A percentile compares a stretch with the other conserved stretches of the same genome.
Evolutionary conservation across 1,140 invertebrate species (phyloP).

Genomic region (Bombus superbus): DNA sequence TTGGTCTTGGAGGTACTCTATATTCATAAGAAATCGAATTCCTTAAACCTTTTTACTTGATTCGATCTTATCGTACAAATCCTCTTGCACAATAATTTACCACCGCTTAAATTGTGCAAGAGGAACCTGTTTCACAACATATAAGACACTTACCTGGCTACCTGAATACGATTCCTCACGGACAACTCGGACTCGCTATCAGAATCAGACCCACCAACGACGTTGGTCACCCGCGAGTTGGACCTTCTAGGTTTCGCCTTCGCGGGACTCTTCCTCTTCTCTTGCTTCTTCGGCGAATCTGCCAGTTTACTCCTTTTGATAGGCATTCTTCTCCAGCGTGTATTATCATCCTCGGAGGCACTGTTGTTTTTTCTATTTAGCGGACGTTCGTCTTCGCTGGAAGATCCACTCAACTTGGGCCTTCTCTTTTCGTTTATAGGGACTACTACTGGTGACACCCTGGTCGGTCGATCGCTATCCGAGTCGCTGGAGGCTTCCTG

Average conservation of each 20-base stretch:
- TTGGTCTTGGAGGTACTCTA: conserved; percentile 77
- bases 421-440: conserved; percentile 55
- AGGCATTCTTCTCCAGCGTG: conserved; percentile 69
- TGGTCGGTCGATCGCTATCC: conserved; percentile 64
- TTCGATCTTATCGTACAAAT: no score
- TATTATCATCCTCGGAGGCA: conserved; percentile 71
- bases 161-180: conserved; percentile 72
- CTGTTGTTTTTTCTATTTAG: conserved; percentile 46
- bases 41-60: neutral
- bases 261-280: conserved; percentile 77
- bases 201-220: conserved; percentile 67
- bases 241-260: conserved; percentile 76
- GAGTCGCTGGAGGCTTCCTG: conserved; percentile 69
- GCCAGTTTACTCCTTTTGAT: conserved; percentile 73
- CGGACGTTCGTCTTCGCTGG: conserved; percentile 71
- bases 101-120: no score
- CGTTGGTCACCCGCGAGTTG: conserved; percentile 72
- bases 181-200: conserved; percentile 78
- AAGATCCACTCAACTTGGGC: conserved; percentile 67
- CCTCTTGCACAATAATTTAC: no score
- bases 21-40: neutral
- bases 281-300: conserved; percentile 76
- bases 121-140: no score
- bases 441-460: conserved; percentile 23
- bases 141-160: conserved; percentile 45